Percentiles rank a stretch among this genome's conserved stretches.
Conservation (phyloP, 2,797 vertebrate genomes). For the Limnodromus scolopaceus region DNA sequence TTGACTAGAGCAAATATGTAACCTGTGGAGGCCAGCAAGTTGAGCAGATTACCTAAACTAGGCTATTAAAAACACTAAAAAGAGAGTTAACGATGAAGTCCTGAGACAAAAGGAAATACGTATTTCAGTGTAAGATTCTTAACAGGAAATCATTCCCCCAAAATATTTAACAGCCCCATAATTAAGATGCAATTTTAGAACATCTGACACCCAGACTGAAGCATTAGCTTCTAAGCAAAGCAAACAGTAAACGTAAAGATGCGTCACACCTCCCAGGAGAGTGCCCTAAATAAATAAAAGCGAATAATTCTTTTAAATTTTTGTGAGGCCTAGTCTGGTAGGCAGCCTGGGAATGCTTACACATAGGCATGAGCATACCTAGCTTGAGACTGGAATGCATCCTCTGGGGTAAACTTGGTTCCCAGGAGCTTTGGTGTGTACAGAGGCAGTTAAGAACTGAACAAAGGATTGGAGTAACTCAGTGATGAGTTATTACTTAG, state of each 20-base stretch:
- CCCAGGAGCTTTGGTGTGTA: background rate
- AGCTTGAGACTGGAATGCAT: background rate
- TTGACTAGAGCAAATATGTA: background rate
- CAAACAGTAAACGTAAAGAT: background rate
- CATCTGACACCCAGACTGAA: background rate
- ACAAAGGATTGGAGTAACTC: background rate
- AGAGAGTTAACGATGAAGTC: background rate
- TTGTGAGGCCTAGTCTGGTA: background rate
- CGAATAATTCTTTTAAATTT: background rate
- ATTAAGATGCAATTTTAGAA: background rate
- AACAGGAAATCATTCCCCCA: background rate
- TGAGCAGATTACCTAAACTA: background rate
- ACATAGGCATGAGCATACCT: background rate
- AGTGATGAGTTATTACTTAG: background rate
- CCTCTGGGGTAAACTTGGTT: background rate
- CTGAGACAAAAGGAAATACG: background rate
- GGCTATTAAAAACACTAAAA: background rate
- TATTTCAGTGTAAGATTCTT: background rate
- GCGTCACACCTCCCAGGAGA: background rate
- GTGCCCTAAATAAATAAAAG: background rate
- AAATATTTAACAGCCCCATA: background rate
- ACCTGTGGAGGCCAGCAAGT: background rate
- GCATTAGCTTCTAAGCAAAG: background rate
- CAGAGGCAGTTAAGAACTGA: background rate
- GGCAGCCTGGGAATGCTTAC: background rate